Evolutionary conservation across 1,140 invertebrate genomes (phyloP), one percentile per base, ranked within the genome.

Genomic region (Drosophila melanica): DNA sequence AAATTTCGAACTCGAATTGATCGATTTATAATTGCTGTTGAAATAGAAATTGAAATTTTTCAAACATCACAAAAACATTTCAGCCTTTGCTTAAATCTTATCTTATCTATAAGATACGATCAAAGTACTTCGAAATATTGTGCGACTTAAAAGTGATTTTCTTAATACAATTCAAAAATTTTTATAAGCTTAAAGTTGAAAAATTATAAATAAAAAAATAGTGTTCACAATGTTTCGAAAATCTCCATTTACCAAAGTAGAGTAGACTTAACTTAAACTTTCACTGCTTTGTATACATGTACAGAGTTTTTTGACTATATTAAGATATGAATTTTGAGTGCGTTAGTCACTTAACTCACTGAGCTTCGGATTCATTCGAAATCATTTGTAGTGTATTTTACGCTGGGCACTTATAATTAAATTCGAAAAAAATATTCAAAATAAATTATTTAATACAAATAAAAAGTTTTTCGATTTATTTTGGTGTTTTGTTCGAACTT

Each of bases 381-480:
- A 54, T 30, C 45, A 41, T 58, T 48, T 23, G 45, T 20, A 33
- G 60, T 50, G 20, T 27, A 41, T 35, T 23, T 47, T 48, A 10
- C n/a, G 44, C 14, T 48, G 63, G 55, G 10, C 53, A 73, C 65
- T 73, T 60, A 73, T 60, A 68, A 68, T 68, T 73, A 68, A 73
- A 68, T 68, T 23, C 39, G 42, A 42, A 27, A 10, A 47, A 14
- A 39, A 30, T 75, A 87, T 78, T 60, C 69, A 87, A 85, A 78
- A 87, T 86, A 86, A 81, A 81, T 87, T 81, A 81, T 86, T 86
- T 87, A 86, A 85, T 86, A 82, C 66, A 75, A 81, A 86, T 81
- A 60, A 85, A 85, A 86, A 86, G 82, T 86, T 86, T 86, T 86
- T 86, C 81, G 81, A 86, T 86, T 86, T 86, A 86, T 85, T 87